phyloP scores from a whole-genome alignment of 2,113 vertebrate genomes.

The Rhadina sibilatrix region DNA sequence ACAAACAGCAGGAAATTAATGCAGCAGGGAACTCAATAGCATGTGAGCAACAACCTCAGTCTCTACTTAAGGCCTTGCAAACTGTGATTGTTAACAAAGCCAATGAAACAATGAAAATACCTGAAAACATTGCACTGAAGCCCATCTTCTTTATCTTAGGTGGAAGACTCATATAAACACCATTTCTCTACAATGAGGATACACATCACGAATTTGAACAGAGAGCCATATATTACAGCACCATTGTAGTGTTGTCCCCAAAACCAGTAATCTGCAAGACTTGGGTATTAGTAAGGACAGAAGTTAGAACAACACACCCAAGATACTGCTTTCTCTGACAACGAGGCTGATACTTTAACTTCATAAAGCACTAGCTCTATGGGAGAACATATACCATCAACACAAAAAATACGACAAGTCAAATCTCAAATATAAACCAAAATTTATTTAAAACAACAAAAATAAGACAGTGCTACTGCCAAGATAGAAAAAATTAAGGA shows the following conservation, averaged over 20 bases:
- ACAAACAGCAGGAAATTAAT: not conserved
- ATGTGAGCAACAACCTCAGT: not conserved
- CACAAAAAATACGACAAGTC: not conserved
- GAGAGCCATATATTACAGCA: not conserved
- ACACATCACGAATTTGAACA: not conserved
- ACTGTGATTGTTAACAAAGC: not conserved
- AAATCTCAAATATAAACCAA: conserved; percentile 10
- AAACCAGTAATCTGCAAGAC: not conserved
- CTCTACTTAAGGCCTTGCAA: not conserved
- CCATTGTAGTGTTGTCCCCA: not conserved
- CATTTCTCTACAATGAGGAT: not conserved
- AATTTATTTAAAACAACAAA: conserved; percentile 59
- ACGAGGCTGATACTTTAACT: not conserved
- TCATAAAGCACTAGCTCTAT: not conserved
- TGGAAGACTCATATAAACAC: not conserved
- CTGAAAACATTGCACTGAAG: not conserved
- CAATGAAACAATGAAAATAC: not conserved
- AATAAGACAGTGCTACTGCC: not conserved
- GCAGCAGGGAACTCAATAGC: not conserved
- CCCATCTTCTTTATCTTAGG: not conserved
- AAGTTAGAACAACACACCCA: not conserved
- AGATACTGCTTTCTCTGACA: not conserved
- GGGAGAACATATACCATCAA: not conserved
- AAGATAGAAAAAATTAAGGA: not conserved
- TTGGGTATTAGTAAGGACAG: not conserved